Conservation (phyloP, 1,140 invertebrate genomes). For the Zaprionus capensis region DNA sequence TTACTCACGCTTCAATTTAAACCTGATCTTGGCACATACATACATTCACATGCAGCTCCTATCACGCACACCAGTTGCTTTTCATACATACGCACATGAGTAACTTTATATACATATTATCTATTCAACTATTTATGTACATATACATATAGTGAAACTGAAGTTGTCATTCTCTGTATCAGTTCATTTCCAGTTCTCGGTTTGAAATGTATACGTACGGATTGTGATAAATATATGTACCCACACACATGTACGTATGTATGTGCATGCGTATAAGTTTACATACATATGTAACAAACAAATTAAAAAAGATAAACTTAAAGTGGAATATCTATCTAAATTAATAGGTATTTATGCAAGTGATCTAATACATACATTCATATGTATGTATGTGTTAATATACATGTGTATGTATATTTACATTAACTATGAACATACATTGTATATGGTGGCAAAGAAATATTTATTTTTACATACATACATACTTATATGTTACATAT, state of each 20-base stretch:
- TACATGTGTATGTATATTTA: neutral
- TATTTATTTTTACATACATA: neutral
- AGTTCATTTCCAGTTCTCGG: slow-evolving; percentile 52
- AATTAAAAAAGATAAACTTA: neutral
- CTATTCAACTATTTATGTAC: slow-evolving; percentile 21
- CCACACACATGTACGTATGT: slow-evolving; percentile 3
- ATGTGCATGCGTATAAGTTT: slow-evolving; percentile 22
- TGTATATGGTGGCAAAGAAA: neutral
- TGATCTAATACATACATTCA: neutral
- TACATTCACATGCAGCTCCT: slow-evolving; percentile 14
- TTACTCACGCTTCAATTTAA: slow-evolving; percentile 47
- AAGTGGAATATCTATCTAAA: neutral
- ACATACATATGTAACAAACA: slow-evolving; percentile 6
- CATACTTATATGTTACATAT: neutral
- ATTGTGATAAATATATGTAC: slow-evolving; percentile 34
- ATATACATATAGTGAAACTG: slow-evolving; percentile 33
- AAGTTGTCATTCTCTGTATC: slow-evolving; percentile 47
- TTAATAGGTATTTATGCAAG: neutral
- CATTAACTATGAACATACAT: too few species aligned
- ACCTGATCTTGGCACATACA: slow-evolving; percentile 50
- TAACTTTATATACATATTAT: slow-evolving; percentile 28
- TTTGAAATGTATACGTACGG: slow-evolving; percentile 44
- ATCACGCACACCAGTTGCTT: slow-evolving; percentile 15
- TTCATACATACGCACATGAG: slow-evolving; percentile 9
- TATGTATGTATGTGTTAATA: neutral